phyloP scores from a whole-genome alignment of 2,113 vertebrate species.

The Microtus montanus region DNA sequence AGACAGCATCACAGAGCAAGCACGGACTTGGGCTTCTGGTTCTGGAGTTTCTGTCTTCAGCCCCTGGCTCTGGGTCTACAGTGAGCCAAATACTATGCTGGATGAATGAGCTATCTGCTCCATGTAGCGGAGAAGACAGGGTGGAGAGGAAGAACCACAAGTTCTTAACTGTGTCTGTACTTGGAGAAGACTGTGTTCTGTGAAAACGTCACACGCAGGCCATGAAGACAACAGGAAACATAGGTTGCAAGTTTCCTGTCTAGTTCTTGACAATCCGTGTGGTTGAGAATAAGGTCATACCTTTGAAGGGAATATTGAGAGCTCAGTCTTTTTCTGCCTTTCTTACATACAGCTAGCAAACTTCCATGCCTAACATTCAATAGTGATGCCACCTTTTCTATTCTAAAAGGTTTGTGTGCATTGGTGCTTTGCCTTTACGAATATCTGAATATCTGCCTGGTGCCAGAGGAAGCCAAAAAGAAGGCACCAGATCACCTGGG shows the following conservation, averaged over 20 bases:
- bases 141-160: not conserved
- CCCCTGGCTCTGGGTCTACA: not conserved
- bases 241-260: too few relatives aligned
- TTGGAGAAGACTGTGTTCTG: not conserved
- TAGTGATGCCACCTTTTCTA: not conserved
- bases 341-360: not conserved
- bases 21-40: too few relatives aligned
- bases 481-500: not conserved
- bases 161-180: not conserved
- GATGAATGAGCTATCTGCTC: not conserved
- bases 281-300: not conserved
- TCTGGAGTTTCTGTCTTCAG: not conserved
- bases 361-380: not conserved
- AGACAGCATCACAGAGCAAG: not conserved
- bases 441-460: not conserved
- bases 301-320: not conserved
- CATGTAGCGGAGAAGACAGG: not conserved
- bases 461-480: not conserved
- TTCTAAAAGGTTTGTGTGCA: not conserved
- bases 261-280: too few relatives aligned
- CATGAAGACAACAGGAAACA: not conserved
- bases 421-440: not conserved
- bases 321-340: not conserved
- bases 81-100: not conserved
- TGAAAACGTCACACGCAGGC: not conserved